A percentile compares a stretch with the other conserved stretches of the same genome.
phyloP scores from a whole-genome alignment of 2,797 vertebrate species.

The Molothrus aeneus region DNA sequence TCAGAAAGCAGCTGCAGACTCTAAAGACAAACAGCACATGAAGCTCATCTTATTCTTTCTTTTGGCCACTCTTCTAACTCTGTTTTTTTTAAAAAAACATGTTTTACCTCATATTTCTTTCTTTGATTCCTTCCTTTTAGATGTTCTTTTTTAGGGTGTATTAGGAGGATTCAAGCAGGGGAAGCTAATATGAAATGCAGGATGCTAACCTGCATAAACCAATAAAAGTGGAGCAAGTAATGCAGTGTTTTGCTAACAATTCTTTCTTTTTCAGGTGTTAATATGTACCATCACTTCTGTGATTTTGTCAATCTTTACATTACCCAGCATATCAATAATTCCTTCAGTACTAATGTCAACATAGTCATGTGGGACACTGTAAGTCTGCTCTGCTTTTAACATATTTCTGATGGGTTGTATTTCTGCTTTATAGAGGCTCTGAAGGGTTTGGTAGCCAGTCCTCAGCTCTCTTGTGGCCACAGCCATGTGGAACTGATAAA shows the following conservation, averaged over 20 bases:
- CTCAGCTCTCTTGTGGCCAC: not conserved
- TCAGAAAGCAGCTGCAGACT: not conserved
- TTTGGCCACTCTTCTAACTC: not conserved
- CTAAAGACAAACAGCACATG: not conserved
- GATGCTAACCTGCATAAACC: not conserved
- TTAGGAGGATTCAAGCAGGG: not conserved
- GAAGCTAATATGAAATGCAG: not conserved
- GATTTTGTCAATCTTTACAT: slow-evolving; percentile 97
- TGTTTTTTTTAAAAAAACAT: not conserved
- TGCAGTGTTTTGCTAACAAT: not conserved
- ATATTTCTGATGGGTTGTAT: not conserved
- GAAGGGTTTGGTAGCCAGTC: not conserved
- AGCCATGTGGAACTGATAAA: not conserved
- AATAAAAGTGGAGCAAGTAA: not conserved
- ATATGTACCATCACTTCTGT: slow-evolving; percentile 99
- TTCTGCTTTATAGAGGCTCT: not conserved
- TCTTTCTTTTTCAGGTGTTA: slow-evolving; percentile 84
- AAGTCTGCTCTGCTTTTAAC: slow-evolving; percentile 62
- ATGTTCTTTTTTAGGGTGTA: not conserved
- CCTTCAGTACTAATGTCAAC: slow-evolving; percentile 89
- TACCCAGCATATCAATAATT: slow-evolving; percentile 95
- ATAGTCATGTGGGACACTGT: slow-evolving; percentile 99
- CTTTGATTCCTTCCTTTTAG: not conserved
- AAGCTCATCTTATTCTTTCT: not conserved
- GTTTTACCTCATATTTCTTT: not conserved